A percentile compares a stretch with the other conserved stretches of the same genome.
Conservation (phyloP, 1,140 invertebrate species). For the Aphaenogaster floridana region DNA sequence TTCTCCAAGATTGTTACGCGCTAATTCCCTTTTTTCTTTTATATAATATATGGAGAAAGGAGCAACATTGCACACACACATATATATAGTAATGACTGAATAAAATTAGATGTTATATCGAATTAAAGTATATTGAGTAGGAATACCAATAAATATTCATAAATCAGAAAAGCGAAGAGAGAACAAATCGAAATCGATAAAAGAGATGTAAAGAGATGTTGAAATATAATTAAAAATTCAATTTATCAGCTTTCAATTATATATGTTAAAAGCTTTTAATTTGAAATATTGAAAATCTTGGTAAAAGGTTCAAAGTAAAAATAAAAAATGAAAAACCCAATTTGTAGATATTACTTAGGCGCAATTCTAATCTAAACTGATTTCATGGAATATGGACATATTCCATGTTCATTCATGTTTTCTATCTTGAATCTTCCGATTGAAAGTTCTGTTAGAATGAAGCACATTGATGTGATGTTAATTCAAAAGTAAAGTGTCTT, state of each 20-base stretch:
- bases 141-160: background rate
- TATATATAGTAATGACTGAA: background rate
- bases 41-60: background rate
- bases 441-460: background rate
- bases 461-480: background rate
- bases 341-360: background rate
- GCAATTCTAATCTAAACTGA: background rate
- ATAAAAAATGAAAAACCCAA: background rate
- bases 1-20: slow-evolving; percentile 38
- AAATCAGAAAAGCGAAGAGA: background rate
- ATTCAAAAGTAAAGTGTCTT: background rate
- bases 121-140: background rate
- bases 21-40: slow-evolving; percentile 3
- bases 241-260: background rate
- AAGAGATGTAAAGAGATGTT: background rate
- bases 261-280: background rate
- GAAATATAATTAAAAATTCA: slow-evolving; percentile 16
- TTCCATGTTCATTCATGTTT: background rate
- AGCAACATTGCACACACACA: background rate
- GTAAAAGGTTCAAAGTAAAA: background rate
- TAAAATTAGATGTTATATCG: background rate
- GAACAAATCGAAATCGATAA: background rate
- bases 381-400: background rate
- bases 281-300: background rate
- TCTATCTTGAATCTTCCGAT: background rate